Base-by-base conservation (phyloP, 2,888 invertebrate species). In the Dicranocentrus wangi region DNA sequence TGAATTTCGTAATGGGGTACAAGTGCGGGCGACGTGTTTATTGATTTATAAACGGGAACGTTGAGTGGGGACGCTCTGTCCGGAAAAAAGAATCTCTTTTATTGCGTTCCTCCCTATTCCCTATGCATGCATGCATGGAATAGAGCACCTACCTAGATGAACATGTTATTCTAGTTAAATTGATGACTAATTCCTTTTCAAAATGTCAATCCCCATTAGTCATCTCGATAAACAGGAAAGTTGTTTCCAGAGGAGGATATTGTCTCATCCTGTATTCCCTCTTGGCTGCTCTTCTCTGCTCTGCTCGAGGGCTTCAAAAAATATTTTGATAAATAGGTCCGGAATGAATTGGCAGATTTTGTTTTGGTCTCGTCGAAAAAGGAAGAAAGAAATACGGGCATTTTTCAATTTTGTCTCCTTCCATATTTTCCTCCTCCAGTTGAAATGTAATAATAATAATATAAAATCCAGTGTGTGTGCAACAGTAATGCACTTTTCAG, bases 281-380 rank as follows among this genome's bases (percentile, higher is more conserved):
- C 58, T 70, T 55, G n/a, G 7, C 25, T n/a, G n/a, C n/a, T n/a
- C n/a, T n/a, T n/a, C n/a, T n/a, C n/a, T n/a, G n/a, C n/a, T n/a
- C n/a, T n/a, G n/a, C n/a, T n/a, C n/a, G n/a, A n/a, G n/a, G n/a
- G n/a, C n/a, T n/a, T n/a, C n/a, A n/a, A n/a, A n/a, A n/a, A n/a
- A n/a, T n/a, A n/a, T 51, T 19, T 58, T 79, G 79, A 79, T 79
- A 66, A 79, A 79, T 79, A 32, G 39, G 28, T 39, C 28, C 47
- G 23, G 32, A 53, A 72, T 79, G 79, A 79, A 79, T 79, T 72
- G 79, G 72, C 77, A 77, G 66, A 68, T 76, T 68, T 39, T n/a
- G n/a, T n/a, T n/a, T n/a, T n/a, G n/a, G n/a, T n/a, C n/a, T n/a
- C n/a, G n/a, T n/a, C n/a, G n/a, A n/a, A n/a, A n/a, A n/a, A n/a